Base-by-base conservation (phyloP, 2,797 vertebrate species). In the Rhabdomys pumilio region DNA sequence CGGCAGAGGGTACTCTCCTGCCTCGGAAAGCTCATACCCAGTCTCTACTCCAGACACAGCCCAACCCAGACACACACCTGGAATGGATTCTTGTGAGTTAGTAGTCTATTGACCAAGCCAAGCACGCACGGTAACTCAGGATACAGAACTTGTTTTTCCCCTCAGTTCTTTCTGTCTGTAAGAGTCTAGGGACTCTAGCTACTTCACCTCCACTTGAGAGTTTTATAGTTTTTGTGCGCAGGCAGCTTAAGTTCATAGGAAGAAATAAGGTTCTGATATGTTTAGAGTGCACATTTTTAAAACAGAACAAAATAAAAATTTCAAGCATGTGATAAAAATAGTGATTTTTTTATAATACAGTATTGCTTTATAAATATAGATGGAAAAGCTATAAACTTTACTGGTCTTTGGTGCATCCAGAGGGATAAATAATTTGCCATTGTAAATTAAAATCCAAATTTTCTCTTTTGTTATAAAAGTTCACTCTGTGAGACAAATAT, bases 371-470 rank as follows among this genome's bases (percentile, higher is more conserved):
- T 98, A 98, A 98, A 99, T 97, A 97, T 98, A 99, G 98, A 98
- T 97, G 98, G 97, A 98, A 98, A 97, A 99, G 97, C 98, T 98
- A 97, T 98, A 98, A 98, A 98, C 98, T 98, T 98, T 98, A 98
- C 97, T 98, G 99, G 98, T 99, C 99, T 99, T 99, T 99, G 99
- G 99, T 99, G 99, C 98, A 98, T 98, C 98, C 85, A 96, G 98
- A 98, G 97, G 98, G 98, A 98, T 97, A 97, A 98, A 98, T 97
- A 97, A 98, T 97, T 98, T 97, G 98, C 96, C 94, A 98, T 97
- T 95, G 96, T 97, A 98, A 98, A 98, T 98, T 94, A 98, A 98
- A 98, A 98, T 94, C 96, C 98, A 97, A 97, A 98, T 98, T 98
- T 98, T 98, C 98, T 98, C 98, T 88, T 97, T 86, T 89, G 69